A percentile compares a stretch with the other conserved stretches of the same genome.
Conservation (phyloP, 1,140 invertebrate genomes). For the Tetragonula clypearis region DNA sequence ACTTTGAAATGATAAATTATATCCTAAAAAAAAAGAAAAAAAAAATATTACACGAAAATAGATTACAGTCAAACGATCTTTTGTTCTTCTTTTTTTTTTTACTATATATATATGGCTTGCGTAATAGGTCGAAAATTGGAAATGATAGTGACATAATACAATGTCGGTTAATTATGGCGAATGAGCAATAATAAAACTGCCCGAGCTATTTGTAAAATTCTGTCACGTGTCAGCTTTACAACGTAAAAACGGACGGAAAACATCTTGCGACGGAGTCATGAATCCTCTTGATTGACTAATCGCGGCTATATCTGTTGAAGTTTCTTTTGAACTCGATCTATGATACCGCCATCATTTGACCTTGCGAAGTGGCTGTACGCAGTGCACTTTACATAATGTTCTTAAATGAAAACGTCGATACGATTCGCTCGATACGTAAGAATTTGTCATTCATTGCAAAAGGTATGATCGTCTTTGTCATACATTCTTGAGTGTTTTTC, state of each 20-base stretch:
- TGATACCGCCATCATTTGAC: not conserved
- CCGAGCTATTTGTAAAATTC: not conserved
- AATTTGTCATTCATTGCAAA: too few species aligned
- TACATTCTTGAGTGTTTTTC: not conserved
- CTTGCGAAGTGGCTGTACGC: not conserved
- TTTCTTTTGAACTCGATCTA: conserved; percentile 3
- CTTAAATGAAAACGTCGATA: not conserved
- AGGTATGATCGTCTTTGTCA: not conserved
- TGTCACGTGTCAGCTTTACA: not conserved
- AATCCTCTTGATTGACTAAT: conserved; percentile 1
- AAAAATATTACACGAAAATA: not conserved
- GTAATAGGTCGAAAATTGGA: not conserved
- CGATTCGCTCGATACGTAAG: too few species aligned
- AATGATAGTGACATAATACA: not conserved
- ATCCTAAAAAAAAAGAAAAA: not conserved
- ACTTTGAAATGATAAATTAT: not conserved
- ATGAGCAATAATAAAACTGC: not conserved
- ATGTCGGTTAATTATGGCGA: too few species aligned
- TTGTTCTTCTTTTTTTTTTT: not conserved
- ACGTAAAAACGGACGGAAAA: too few species aligned
- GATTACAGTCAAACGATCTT: not conserved
- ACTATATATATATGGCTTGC: too few species aligned
- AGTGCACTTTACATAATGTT: conserved; percentile 8
- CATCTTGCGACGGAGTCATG: not conserved
- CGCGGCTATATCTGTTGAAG: not conserved